phyloP scores from a whole-genome alignment of 2,888 invertebrate species.

The Timema cristinae region DNA sequence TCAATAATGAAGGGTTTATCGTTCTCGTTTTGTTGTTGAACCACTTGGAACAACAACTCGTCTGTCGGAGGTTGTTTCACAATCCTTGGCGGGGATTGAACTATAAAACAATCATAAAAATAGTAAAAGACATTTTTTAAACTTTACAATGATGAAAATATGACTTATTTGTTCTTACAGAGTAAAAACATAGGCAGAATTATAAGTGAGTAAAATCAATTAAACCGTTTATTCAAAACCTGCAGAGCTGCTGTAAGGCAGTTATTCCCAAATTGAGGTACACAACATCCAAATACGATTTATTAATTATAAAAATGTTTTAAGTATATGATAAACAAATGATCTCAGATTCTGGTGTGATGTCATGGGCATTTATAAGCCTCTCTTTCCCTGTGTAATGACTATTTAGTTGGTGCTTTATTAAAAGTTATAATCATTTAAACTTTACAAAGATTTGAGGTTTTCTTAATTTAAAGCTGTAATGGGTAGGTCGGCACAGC shows the following conservation, averaged over 20 bases:
- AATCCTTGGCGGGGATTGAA: conserved; percentile 86
- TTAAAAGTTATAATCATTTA: too few species aligned
- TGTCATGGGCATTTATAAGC: too few species aligned
- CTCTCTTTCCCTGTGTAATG: too few species aligned
- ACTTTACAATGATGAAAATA: background rate
- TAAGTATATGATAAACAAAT: too few species aligned
- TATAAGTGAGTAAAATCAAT: background rate
- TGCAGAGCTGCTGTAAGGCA: background rate
- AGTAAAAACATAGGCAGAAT: background rate
- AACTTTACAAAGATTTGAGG: too few species aligned
- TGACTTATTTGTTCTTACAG: background rate
- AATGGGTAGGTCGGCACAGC: too few species aligned
- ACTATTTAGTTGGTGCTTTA: too few species aligned
- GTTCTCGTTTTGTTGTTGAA: conserved; percentile 72
- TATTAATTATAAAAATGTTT: background rate
- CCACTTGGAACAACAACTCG: conserved; percentile 88
- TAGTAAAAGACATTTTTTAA: conserved; percentile 29
- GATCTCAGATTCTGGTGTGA: too few species aligned
- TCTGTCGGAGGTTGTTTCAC: conserved; percentile 89
- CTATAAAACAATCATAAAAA: conserved; percentile 46
- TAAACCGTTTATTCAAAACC: background rate
- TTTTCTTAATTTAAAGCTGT: too few species aligned
- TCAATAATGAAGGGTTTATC: conserved; percentile 94
- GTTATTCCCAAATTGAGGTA: background rate
- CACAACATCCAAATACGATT: background rate